Conservation (phyloP, 2,113 vertebrate species). For the Meriones unguiculatus region DNA sequence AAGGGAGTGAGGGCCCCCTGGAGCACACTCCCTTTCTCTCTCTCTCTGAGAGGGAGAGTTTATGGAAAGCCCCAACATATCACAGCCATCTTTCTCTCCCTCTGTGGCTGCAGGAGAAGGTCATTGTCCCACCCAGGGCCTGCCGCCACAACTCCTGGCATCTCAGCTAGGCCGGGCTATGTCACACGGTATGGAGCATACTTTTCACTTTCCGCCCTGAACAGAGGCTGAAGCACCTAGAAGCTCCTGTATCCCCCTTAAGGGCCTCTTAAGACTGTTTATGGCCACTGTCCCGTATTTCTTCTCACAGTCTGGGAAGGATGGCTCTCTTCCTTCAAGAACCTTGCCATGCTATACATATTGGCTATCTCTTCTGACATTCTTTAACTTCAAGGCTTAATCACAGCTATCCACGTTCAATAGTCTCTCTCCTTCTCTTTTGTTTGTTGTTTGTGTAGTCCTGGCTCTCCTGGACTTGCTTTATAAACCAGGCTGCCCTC, state of each 20-base stretch:
- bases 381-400: neutral
- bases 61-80: neutral
- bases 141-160: too few species aligned
- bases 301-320: too few species aligned
- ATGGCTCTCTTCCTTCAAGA: neutral
- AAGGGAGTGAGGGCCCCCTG: rapidly evolving
- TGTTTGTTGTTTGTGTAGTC: too few species aligned
- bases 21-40: neutral
- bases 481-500: too few species aligned
- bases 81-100: neutral
- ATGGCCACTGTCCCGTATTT: neutral
- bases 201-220: neutral
- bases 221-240: too few species aligned
- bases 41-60: neutral
- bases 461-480: too few species aligned
- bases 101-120: neutral
- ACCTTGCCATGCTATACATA: neutral
- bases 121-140: neutral
- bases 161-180: neutral
- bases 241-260: too few species aligned
- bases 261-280: too few species aligned
- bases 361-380: too few species aligned
- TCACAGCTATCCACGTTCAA: neutral
- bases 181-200: neutral
- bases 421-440: neutral